Percentiles rank a stretch among this genome's conserved stretches.
Conservation (phyloP, 2,888 invertebrate genomes). For the Plemyria rubiginata region DNA sequence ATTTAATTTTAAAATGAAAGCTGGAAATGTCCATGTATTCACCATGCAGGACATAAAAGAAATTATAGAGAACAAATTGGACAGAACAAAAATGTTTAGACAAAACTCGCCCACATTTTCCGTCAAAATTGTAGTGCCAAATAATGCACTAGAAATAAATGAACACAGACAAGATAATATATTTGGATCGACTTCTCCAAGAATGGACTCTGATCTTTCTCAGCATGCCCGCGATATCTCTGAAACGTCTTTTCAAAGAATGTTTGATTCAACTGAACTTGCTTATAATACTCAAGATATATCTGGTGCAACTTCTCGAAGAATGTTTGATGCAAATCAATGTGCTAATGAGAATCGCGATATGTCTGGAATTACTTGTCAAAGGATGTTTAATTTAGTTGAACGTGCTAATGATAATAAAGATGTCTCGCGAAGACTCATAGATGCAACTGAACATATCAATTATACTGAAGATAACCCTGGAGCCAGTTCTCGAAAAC, state of each 20-base stretch:
- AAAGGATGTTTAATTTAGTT: background rate
- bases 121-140: constrained; percentile 32
- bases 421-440: background rate
- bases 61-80: constrained; percentile 16
- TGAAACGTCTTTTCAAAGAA: background rate
- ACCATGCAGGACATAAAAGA: constrained; percentile 30
- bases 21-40: constrained; percentile 25
- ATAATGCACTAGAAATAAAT: constrained; percentile 3
- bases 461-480: background rate
- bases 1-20: constrained; percentile 15
- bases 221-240: background rate
- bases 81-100: background rate
- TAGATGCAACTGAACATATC: background rate
- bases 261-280: background rate
- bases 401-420: background rate
- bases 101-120: constrained; percentile 23
- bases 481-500: background rate
- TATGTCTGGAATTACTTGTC: background rate
- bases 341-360: too few relatives aligned
- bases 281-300: background rate
- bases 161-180: background rate
- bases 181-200: background rate
- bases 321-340: too few relatives aligned
- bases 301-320: background rate
- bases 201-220: background rate